Conservation (phyloP, 2,888 invertebrate species). For the Hedychridium roseum region DNA sequence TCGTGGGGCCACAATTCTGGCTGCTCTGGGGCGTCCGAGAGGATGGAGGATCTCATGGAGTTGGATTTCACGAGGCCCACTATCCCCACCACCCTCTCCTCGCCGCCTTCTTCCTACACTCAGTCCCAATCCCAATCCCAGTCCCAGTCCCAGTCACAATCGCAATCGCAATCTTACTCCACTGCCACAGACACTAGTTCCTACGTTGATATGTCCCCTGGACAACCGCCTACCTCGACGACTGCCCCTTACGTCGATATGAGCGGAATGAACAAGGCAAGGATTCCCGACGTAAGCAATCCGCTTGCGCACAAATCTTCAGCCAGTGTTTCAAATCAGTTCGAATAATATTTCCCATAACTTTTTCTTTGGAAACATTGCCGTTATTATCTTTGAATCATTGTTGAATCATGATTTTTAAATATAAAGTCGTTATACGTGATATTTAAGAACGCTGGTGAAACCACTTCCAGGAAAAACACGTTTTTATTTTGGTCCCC, state of each 20-base stretch:
- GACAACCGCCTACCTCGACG: slow-evolving; percentile 53
- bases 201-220: slow-evolving; percentile 66
- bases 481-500: slow-evolving; percentile 6
- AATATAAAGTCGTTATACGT: background rate
- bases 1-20: slow-evolving; percentile 63
- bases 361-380: slow-evolving; percentile 13
- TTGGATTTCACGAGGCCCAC: slow-evolving; percentile 72
- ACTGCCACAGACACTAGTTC: slow-evolving; percentile 63
- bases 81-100: slow-evolving; percentile 44
- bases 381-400: background rate
- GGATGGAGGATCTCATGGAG: slow-evolving; percentile 84
- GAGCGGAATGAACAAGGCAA: slow-evolving; percentile 59
- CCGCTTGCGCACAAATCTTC: too few relatives aligned
- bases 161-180: slow-evolving; percentile 56
- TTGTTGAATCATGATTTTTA: background rate
- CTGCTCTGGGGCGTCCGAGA: slow-evolving; percentile 68
- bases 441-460: too few relatives aligned
- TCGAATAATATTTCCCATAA: too few relatives aligned
- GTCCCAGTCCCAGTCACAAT: slow-evolving; percentile 55
- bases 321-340: too few relatives aligned
- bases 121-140: slow-evolving; percentile 54
- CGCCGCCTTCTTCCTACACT: slow-evolving; percentile 52
- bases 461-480: slow-evolving; percentile 1
- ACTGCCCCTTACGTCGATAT: slow-evolving; percentile 61
- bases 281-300: too few relatives aligned